These are phyloP conservation scores for Cryptotis parvus DNA, from an alignment of 2,113 vertebrate genomes.

Conservation along the genomic window DNA sequence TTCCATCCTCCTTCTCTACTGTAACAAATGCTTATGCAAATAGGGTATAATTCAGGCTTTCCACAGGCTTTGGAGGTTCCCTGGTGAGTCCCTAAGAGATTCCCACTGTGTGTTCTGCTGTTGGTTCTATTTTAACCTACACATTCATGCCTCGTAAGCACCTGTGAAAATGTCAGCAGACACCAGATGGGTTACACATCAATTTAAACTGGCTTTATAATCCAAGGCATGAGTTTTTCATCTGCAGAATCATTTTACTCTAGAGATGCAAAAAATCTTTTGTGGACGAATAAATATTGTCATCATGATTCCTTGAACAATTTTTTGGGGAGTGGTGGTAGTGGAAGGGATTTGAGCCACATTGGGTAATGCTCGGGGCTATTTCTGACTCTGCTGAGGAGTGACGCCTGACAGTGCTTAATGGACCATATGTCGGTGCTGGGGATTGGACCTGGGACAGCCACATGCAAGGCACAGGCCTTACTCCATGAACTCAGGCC, in stretches of 20 bases:
- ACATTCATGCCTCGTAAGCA: background rate
- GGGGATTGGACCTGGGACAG: no score
- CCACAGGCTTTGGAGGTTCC: background rate
- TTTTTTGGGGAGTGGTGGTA: background rate
- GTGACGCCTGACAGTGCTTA: no score
- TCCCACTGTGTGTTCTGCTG: background rate
- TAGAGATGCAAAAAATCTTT: background rate
- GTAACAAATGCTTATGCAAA: slow-evolving; percentile 20
- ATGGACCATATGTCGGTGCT: no score
- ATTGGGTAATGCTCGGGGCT: no score
- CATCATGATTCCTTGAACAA: background rate
- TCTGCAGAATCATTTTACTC: slow-evolving; percentile 38
- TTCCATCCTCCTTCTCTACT: background rate
- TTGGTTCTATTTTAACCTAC: background rate
- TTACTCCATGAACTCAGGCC: no score
- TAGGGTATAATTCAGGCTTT: background rate
- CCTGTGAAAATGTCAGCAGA: slow-evolving; percentile 40
- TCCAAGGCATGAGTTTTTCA: background rate
- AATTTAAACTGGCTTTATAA: background rate
- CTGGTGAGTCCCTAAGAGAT: background rate
- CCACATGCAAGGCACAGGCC: no score
- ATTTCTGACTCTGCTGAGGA: no score
- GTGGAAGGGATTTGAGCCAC: no score
- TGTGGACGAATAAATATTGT: background rate
- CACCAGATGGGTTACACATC: background rate